Evolutionary conservation across 2,797 vertebrate genomes (phyloP), one percentile per base, ranked within the genome.

Genomic region (Emys orbicularis): DNA sequence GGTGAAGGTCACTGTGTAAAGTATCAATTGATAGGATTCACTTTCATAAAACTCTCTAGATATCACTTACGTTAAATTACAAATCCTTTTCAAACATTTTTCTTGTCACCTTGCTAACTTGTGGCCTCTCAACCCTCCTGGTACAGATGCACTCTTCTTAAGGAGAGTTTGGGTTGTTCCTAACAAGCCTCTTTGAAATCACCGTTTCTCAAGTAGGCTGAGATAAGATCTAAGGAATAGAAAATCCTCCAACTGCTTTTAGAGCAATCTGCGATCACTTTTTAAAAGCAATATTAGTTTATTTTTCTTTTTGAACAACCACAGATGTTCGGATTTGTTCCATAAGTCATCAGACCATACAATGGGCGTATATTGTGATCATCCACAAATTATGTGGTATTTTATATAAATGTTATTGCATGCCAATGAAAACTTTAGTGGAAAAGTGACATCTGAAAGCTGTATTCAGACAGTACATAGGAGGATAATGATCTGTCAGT

Each of bases 251-350:
- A 81, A 95, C 65, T 95, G 90, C 96, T 97, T 96, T 96, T 49
- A 95, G 89, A 92, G 85, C 89, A 91, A 91, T 83, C 93, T 87
- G 88, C 21, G 92, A 91, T 74, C 49, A 8, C 74, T 68, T 81
- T 87, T 92, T 88, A 96, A 84, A 94, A 92, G 4, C 90, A 95
- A 3, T 80, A 95, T 89, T 79, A 65, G 92, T 90, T 94, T 96
- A 91, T 97, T 96, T 97, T 95, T 94, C 94, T 95, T 97, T 83
- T 31, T 89, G 87, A 97, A 90, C 83, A 95, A 93, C 18, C 57
- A 93, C 96, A 96, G 93, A 96, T 94, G 95, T 97, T 96, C 91
- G 90, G 95, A 91, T 92, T 90, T 96, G 93, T 92, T 87, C 85
- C 59, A 0, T 54, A 85, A 90, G 81, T 34, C 93, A 96, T 95